Conservation (phyloP, 2,888 invertebrate genomes). For the Drosophila putrida region DNA sequence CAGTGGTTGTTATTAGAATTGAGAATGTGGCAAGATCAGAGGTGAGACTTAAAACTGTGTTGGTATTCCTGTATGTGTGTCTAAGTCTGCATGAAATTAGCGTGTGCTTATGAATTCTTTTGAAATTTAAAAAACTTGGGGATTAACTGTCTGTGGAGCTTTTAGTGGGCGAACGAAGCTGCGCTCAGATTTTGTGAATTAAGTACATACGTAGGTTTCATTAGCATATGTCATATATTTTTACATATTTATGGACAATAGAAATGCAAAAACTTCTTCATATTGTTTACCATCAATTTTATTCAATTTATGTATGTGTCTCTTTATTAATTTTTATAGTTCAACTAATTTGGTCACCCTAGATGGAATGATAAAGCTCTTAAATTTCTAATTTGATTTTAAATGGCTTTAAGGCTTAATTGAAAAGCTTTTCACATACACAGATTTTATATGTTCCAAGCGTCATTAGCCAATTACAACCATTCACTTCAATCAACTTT, state of each 20-base stretch:
- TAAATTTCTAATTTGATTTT: background rate
- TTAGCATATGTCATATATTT: conserved; percentile 19
- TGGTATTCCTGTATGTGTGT: conserved; percentile 4
- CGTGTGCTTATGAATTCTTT: conserved; percentile 75
- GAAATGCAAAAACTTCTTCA: conserved; percentile 15
- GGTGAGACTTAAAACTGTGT: conserved; percentile 15
- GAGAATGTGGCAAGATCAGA: conserved; percentile 51
- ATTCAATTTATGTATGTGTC: conserved; percentile 8
- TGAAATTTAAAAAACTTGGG: conserved; percentile 42
- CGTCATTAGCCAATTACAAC: conserved; percentile 5
- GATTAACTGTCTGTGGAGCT: conserved; percentile 34
- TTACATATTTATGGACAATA: conserved; percentile 19
- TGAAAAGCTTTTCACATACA: background rate
- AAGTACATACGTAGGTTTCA: conserved; percentile 9
- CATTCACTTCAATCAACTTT: conserved; percentile 14
- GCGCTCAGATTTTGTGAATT: background rate
- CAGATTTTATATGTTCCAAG: background rate
- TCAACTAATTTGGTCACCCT: conserved; percentile 1
- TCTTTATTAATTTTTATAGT: conserved; percentile 15
- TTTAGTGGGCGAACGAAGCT: conserved; percentile 16
- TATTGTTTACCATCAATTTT: background rate
- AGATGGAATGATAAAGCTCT: background rate
- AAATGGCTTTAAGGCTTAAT: background rate
- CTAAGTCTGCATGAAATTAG: conserved; percentile 41
- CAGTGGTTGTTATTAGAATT: conserved; percentile 37